Base-by-base conservation (phyloP, 2,113 vertebrate genomes). In the Coptodon bakossiorum region DNA sequence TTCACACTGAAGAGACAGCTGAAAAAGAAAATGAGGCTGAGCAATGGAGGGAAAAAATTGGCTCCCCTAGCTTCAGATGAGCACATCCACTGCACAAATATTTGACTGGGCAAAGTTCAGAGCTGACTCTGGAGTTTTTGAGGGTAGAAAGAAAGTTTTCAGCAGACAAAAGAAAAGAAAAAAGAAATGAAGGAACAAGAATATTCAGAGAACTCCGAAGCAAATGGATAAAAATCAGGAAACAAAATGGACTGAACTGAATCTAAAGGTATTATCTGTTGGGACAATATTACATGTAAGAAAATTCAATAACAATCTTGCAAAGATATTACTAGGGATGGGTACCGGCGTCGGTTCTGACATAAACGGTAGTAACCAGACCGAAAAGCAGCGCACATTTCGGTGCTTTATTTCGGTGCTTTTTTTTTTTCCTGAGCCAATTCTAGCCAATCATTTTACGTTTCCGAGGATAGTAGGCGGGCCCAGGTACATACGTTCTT, bases 21-120 rank as follows among this genome's bases (percentile, higher is more conserved):
- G 31, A 59, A 40, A 59, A 29, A 54, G 31, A 54, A 88, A 83
- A 76, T 40, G 45, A 82, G 57, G 31, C 9, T 8, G 31, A 66
- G 5, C 1, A 29, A 89, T 50, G 43, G 43, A 78, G 19, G 84
- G 45, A 9, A 40, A 52, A 81, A 88, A 88, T 56, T 63, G 61
- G 10, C 52, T 89, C 38, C 61, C 27, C 6, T 14, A 79, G 79
- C 82, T 78, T 54, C 78, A 50, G 85, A 90, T 56, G 24, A 89
- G 82, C 45, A 89, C 10, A 76, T 85, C 43, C 36, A 10, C 84
- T 82, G 54, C n/a, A 36, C 78, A 83, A 88, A 94, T 90, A 91
- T 91, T 85, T 86, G 61, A 90, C 57, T 38, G 45, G 16, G 17
- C 14, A 61, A 40, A 88, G 85, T 91, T 91, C 59, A 88, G 45